Base-by-base conservation (phyloP, 2,113 vertebrate genomes). In the Gorsachius goisagi region DNA sequence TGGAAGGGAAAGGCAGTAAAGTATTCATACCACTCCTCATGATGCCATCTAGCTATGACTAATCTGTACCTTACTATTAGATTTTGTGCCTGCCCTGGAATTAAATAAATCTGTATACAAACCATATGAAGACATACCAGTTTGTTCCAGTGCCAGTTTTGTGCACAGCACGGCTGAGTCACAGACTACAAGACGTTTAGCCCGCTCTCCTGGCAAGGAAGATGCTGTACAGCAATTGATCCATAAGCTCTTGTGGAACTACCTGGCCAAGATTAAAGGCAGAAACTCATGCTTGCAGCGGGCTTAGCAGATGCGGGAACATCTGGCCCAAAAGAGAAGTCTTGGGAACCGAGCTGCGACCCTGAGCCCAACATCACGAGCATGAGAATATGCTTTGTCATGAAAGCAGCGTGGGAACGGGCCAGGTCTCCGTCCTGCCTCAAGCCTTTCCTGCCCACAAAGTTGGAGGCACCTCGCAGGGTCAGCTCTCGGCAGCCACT, bases 31-130 rank as follows among this genome's bases (percentile, higher is more conserved):
- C 49, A 12, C 20, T 80, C 5, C 8, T 33, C 59, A 35, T 64
- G 91, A 95, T 72, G 81, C 89, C 91, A 95, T 32, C 87, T 18
- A 56, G 45, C 71, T 68, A 68, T 96, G 95, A 97, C 81, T 97
- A 94, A 97, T 19, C 63, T 45, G 30, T 7, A 66, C 62, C 85
- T 82, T 75, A 45, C 84, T 56, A 78, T 60, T 60, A 92, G 58
- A 75, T 67, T 68, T 35, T 69, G 87, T 89, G 66, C 89, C 96
- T 94, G 91, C 87, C 93, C 94, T 62, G 41, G 93, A 96, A 97
- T 94, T 37, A 89, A 52, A 87, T 56, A 87, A 95, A 96, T 79
- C 80, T 6, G 1, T 37, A 64, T 5, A 82, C 44, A 93, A 78
- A 85, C 44, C 91, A 41, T 89, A 82, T 67, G 53, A 85, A 75